Percentiles rank a stretch among this genome's conserved stretches.
phyloP scores from a whole-genome alignment of 2,888 invertebrate genomes.

The Caradrina clavipalpis region DNA sequence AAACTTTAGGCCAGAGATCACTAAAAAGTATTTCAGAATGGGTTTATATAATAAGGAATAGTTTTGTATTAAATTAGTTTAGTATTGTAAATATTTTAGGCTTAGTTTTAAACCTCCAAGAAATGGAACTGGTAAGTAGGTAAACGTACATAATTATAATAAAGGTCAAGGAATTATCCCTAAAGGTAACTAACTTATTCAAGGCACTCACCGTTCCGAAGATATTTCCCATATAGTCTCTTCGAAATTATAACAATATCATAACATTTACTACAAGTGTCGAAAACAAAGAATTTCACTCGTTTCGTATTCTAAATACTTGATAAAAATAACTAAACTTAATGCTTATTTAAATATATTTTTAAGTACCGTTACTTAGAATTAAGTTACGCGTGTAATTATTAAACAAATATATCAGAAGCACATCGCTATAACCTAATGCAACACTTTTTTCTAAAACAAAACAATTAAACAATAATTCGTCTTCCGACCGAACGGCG shows the following conservation, averaged over 20 bases:
- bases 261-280: conserved; percentile 52
- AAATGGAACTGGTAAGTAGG: conserved; percentile 33
- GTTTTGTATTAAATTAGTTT: not conserved
- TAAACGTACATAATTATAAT: conserved; percentile 28
- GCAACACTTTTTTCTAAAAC: conserved; percentile 51
- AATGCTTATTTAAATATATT: not conserved
- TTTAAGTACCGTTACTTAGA: conserved; percentile 2
- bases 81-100: not conserved
- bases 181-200: conserved; percentile 20
- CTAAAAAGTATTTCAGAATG: not conserved
- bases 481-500: conserved; percentile 33
- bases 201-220: conserved; percentile 70
- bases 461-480: conserved; percentile 56
- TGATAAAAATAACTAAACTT: conserved; percentile 11
- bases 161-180: conserved; percentile 55
- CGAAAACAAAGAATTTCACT: conserved; percentile 67
- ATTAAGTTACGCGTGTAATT: not conserved
- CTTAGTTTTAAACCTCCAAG: conserved; percentile 9
- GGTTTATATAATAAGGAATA: not conserved
- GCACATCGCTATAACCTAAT: conserved; percentile 33
- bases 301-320: conserved; percentile 33
- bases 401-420: conserved; percentile 26
- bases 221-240: conserved; percentile 73
- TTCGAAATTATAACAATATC: conserved; percentile 55
- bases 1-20: not conserved